phyloP scores from a whole-genome alignment of 1,140 invertebrate genomes.

The Whitmania pigra region DNA sequence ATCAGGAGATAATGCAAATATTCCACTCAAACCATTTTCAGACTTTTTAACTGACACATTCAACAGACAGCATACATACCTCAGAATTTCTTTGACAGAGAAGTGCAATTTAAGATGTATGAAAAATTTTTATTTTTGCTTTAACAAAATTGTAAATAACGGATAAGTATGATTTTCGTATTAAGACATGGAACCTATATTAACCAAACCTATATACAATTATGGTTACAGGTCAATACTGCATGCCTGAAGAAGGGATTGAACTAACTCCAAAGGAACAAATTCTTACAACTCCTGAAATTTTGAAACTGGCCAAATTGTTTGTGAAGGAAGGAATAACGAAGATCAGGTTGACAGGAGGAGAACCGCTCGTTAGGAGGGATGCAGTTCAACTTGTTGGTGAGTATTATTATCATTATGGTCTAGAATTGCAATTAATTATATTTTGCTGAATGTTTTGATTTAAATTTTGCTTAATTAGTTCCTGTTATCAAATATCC shows the following conservation, averaged over 20 bases:
- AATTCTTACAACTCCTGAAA: constrained; percentile 71
- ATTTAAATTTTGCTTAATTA: no score
- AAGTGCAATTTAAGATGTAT: constrained; percentile 90
- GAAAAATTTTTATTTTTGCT: constrained; percentile 32
- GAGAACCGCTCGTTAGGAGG: constrained; percentile 79
- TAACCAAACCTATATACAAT: background rate
- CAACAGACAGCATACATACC: constrained; percentile 75
- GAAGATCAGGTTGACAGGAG: constrained; percentile 89
- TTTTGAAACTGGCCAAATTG: constrained; percentile 61
- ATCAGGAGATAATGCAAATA: background rate
- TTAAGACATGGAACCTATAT: background rate
- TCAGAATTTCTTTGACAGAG: constrained; percentile 89
- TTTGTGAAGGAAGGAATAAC: constrained; percentile 78
- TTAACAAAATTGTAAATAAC: constrained; percentile 25
- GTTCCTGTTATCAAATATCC: no score
- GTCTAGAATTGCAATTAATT: background rate
- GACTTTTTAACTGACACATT: constrained; percentile 56
- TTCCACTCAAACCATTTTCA: constrained; percentile 27
- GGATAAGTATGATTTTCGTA: background rate
- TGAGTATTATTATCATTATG: constrained; percentile 38
- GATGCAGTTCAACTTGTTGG: constrained; percentile 71
- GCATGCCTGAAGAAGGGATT: constrained; percentile 91
- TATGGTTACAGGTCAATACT: constrained; percentile 62
- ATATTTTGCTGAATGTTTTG: background rate
- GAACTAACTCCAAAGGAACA: constrained; percentile 53